These are phyloP conservation scores for Scolopax rusticola DNA, from an alignment of 2,797 vertebrate genomes.

Conservation along the genomic window DNA sequence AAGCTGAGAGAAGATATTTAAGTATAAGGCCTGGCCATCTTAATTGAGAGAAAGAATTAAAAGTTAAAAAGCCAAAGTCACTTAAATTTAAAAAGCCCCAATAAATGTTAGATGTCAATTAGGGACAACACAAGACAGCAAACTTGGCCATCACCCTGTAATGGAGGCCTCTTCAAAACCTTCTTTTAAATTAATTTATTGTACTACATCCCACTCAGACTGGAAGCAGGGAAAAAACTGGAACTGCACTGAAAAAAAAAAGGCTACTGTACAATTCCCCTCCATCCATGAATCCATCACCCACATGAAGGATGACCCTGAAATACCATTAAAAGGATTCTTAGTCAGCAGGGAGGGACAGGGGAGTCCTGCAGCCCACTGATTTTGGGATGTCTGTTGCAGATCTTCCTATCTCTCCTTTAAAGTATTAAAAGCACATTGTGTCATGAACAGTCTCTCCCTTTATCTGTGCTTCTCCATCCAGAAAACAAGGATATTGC, in stretches of 20 bases:
- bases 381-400: not conserved
- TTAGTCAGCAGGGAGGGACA: not conserved
- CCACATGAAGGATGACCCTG: not conserved
- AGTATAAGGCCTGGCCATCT: constrained; percentile 40
- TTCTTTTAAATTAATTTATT: not conserved
- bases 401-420: not conserved
- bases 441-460: not conserved
- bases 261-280: not conserved
- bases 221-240: not conserved
- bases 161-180: not conserved
- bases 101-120: not conserved
- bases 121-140: not conserved
- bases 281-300: not conserved
- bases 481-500: not conserved
- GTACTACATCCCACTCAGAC: not conserved
- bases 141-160: not conserved
- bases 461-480: not conserved
- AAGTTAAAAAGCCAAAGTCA: constrained; percentile 57
- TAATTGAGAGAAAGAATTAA: constrained; percentile 54
- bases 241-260: not conserved
- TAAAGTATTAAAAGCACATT: not conserved
- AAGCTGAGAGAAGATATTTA: constrained; percentile 3
- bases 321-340: not conserved
- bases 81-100: constrained; percentile 30
- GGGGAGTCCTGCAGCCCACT: accelerated